phyloP scores from a whole-genome alignment of 2,113 vertebrate species.

The Ramphastos sulfuratus region DNA sequence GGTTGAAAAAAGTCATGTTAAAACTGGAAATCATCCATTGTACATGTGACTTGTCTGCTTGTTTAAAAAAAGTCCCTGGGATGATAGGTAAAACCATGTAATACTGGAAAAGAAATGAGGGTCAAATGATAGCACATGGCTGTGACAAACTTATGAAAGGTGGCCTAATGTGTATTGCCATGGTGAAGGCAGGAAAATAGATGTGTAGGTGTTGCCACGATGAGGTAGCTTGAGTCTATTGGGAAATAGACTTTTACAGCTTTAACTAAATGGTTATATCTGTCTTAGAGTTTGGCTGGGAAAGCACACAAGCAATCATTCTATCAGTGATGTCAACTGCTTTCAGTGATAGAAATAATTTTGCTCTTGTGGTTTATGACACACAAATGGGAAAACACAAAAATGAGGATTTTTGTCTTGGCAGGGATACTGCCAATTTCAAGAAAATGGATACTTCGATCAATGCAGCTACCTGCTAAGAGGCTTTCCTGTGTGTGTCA shows the following conservation, averaged over 20 bases:
- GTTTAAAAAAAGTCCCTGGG: no score
- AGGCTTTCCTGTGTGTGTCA: neutral
- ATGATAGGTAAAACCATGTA: neutral
- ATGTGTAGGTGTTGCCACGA: neutral
- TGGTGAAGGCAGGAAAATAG: neutral
- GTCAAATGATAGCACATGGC: neutral
- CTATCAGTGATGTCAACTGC: neutral
- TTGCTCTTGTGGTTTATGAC: neutral
- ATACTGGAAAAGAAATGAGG: neutral
- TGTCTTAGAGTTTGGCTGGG: neutral
- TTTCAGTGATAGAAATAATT: neutral
- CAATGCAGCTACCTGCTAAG: neutral
- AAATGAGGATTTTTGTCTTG: neutral
- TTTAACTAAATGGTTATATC: neutral
- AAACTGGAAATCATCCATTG: rapidly evolving
- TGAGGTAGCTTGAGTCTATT: neutral
- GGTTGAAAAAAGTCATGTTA: rapidly evolving
- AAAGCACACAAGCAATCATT: neutral
- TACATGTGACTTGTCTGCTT: rapidly evolving
- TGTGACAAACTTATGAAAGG: neutral
- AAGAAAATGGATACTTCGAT: neutral
- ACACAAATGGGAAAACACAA: neutral
- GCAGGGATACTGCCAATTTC: rapidly evolving
- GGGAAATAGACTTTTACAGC: neutral
- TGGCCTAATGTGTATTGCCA: neutral